phyloP scores from a whole-genome alignment of 2,113 vertebrate genomes.

The Ailuropoda melanoleuca region DNA sequence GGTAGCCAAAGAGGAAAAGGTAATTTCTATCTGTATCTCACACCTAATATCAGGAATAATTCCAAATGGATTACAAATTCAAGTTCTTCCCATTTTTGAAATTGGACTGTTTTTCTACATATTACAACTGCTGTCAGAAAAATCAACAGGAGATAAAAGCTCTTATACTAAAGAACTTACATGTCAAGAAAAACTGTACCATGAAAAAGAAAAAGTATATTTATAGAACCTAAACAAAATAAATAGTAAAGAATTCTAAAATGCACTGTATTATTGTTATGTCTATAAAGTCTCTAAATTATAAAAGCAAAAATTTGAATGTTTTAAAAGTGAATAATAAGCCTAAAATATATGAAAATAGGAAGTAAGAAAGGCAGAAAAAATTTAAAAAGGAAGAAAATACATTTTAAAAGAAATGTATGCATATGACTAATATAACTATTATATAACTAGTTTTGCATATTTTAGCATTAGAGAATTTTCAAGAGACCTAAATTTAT shows the following conservation, averaged over 20 bases:
- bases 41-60: neutral
- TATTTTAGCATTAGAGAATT: neutral
- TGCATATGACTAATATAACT: neutral
- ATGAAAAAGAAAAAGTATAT: neutral
- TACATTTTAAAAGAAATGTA: neutral
- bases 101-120: constrained; percentile 27
- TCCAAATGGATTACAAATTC: neutral
- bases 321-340: neutral
- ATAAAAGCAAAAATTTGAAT: neutral
- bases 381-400: neutral
- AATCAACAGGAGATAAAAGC: constrained; percentile 51
- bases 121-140: constrained; percentile 49
- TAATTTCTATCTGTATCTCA: neutral
- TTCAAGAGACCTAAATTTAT: neutral
- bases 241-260: neutral
- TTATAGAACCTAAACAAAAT: constrained; percentile 62
- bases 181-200: constrained; percentile 47
- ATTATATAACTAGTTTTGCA: neutral
- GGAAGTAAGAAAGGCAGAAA: neutral
- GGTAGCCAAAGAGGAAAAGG: neutral
- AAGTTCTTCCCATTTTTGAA: neutral
- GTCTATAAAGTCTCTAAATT: neutral
- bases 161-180: constrained; percentile 36
- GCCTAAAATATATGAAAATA: neutral
- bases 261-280: neutral